Evolutionary conservation across 23 tunicate species (phyloP), one percentile per base, ranked within the genome.

Genomic region (Styela plicata): DNA sequence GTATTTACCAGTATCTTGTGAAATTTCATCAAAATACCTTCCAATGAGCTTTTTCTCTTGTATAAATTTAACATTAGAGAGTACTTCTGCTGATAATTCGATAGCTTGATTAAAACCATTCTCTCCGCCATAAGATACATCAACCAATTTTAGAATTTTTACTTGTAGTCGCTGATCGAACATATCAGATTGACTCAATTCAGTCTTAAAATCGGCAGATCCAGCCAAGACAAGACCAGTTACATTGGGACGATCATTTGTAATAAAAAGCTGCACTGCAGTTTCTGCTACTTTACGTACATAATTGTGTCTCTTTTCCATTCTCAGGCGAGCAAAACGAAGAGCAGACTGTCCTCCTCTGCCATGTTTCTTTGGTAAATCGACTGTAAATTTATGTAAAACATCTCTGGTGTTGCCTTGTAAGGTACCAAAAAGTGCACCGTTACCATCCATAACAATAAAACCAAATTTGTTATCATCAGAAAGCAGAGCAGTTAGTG

Each of bases 331-430:
- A 27, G 99, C 99, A 86, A 95, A 95, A 80, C 99, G 99, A 80
- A 95, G 86, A 34, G 99, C 99, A 63, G 99, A 95, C 79, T 95
- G 99, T 28, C 99, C 99, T 70, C 99, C 99, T 35, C 99, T 77
- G 2, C 97, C 99, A 70, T 95, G 99, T 74, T 95, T 95, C 76
- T 95, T 95, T 0, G 99, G 99, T 21, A 95, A 82, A 70, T 95
- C 99, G 3, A 95, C 99, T 2, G 85, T 91, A 66, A 95, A 95
- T 80, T 95, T 95, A 74, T 95, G 92, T 16, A 95, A 80, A 57
- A 95, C 92, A 25, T 95, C 99, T 78, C 99, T 91, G 18, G 99
- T 95, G 73, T 95, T 95, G 64, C 99, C 99, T 69, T 91, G 95
- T 26, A 95, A 66, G 2, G 99, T 95, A 32, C 92, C 99, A 84